Percentiles rank a stretch among this genome's conserved stretches.
Evolutionary conservation across 2,797 vertebrate species (phyloP).

Genomic region (Rousettus madagascariensis): DNA sequence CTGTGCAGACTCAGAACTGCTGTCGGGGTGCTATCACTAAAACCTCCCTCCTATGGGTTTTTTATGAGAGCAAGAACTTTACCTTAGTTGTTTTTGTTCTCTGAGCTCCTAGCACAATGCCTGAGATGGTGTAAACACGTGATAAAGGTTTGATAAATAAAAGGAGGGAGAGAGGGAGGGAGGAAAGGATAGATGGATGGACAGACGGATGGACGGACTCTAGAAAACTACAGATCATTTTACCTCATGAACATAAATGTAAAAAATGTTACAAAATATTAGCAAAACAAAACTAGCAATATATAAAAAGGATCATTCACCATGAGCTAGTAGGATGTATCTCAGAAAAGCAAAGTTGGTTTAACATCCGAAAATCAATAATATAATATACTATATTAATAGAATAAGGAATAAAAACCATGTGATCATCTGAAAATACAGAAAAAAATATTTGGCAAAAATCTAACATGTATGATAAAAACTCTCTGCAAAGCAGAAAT

Average conservation of each 20-base stretch:
- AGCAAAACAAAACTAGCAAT: neutral
- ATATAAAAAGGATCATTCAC: neutral
- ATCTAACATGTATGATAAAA: neutral
- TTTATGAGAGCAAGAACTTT: neutral
- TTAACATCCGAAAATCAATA: neutral
- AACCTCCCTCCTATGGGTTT: neutral
- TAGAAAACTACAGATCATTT: neutral
- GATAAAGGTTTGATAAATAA: neutral
- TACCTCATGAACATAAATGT: neutral
- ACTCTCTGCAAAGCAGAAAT: neutral
- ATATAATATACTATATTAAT: neutral
- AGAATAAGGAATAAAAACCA: neutral
- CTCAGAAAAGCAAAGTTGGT: neutral
- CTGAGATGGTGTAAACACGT: neutral
- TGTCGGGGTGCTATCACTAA: accelerated
- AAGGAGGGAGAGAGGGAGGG: neutral
- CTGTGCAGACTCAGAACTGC: neutral
- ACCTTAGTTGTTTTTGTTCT: neutral
- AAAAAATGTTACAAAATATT: neutral
- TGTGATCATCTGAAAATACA: neutral
- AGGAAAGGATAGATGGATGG: neutral
- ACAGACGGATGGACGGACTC: neutral
- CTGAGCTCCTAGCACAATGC: neutral
- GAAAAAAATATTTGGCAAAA: neutral
- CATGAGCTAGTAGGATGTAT: neutral